Evolutionary conservation across 2,797 vertebrate species (phyloP), one percentile per base, ranked within the genome.

Genomic region (Triplophysa bombifrons): DNA sequence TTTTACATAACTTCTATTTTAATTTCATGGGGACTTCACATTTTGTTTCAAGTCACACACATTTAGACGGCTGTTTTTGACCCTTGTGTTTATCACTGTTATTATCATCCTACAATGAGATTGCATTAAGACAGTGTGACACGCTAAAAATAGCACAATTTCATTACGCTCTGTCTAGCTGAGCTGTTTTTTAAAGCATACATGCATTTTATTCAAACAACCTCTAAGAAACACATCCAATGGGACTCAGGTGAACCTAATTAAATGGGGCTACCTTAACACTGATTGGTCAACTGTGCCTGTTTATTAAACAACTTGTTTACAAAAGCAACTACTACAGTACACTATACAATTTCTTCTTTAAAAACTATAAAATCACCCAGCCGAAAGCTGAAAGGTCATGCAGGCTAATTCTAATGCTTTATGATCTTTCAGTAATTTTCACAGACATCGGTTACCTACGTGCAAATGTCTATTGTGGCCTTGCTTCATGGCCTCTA

Each of bases 401-500:
- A 67, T 7, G 27, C 65, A n/a, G n/a, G n/a, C n/a, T n/a, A n/a
- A n/a, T n/a, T n/a, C n/a, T n/a, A n/a, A n/a, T n/a, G n/a, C n/a
- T n/a, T n/a, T n/a, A n/a, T 67, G 20, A n/a, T 51, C 19, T 30
- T 50, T 76, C 10, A 27, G 8, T 76, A 5, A 25, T 66, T 30
- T 51, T 44, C 14, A 51, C 60, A 51, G 41, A 74, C 17, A 5
- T 1, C 27, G 25, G 30, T 65, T 27, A 82, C 50, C 22, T 58
- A n/a, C 2, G 66, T 76, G 22, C 50, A n/a, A 60, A 80, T 56
- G 16, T 56, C 61, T 80, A 71, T 50, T n/a, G 69, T 67, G 30
- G 64, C 44, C 76, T 68, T 61, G 34, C 51, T 70, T 70, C 75
- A 34, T 51, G 61, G 74, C 41, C 67, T 74, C 69, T 73, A 10